Conservation (phyloP, 2,113 vertebrate species). For the Gadus macrocephalus region DNA sequence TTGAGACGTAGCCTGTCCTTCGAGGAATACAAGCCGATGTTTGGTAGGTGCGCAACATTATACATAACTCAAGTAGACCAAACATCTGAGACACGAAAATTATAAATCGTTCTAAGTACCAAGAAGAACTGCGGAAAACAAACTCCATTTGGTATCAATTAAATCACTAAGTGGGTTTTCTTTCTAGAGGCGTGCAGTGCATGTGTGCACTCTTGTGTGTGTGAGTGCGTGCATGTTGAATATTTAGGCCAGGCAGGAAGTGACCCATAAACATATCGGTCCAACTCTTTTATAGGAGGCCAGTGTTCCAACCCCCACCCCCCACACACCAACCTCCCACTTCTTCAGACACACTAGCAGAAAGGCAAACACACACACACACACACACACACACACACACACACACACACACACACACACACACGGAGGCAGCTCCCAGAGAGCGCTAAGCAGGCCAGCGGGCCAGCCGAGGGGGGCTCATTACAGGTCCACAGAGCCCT, state of each 20-base stretch:
- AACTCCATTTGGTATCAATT: slow-evolving; percentile 1
- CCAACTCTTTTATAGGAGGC: slow-evolving; percentile 88
- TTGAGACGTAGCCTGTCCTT: too few species aligned
- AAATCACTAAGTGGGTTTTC: not conserved
- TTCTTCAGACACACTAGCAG: slow-evolving; percentile 14
- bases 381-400: slow-evolving; percentile 23
- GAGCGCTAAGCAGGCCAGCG: slow-evolving; percentile 88
- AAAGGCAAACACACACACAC: slow-evolving; percentile 20
- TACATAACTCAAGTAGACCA: too few species aligned
- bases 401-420: slow-evolving; percentile 53
- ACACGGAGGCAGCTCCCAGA: slow-evolving; percentile 81
- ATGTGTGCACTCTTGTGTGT: slow-evolving; percentile 12
- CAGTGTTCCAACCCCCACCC: slow-evolving; percentile 76
- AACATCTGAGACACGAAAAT: too few species aligned
- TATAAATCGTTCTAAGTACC: too few species aligned
- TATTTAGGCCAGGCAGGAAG: slow-evolving; percentile 78
- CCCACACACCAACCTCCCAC: slow-evolving; percentile 43
- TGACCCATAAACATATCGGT: slow-evolving; percentile 94
- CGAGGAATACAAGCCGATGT: too few species aligned
- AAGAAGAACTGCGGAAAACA: not conserved
- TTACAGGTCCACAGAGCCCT: slow-evolving; percentile 96
- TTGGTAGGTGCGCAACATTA: too few species aligned
- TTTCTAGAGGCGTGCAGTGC: too few species aligned
- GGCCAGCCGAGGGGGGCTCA: slow-evolving; percentile 95
- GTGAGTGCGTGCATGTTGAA: not conserved